These are phyloP conservation scores for Xylocopa sonorina DNA, from an alignment of 1,140 invertebrate species.

Conservation along the genomic window DNA sequence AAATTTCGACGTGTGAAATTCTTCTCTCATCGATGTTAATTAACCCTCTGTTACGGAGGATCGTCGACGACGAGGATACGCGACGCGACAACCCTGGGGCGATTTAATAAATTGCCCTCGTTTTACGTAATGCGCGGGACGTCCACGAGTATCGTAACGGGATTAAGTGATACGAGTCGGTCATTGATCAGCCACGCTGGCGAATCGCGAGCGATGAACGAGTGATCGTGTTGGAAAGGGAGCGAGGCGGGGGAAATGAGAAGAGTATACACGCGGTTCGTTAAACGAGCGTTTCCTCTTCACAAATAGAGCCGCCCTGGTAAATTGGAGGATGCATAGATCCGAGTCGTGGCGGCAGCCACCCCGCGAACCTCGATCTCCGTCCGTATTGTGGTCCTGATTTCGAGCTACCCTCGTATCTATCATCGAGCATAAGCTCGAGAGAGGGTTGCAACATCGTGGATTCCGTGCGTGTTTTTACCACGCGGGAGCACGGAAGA, in stretches of 20 bases:
- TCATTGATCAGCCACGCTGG: conserved; percentile 14
- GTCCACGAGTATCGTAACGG: background rate
- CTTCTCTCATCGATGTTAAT: too few relatives aligned
- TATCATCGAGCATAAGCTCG: background rate
- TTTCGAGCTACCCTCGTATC: too few relatives aligned
- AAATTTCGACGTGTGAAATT: too few relatives aligned
- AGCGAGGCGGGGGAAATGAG: background rate
- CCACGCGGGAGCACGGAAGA: background rate
- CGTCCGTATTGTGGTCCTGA: background rate
- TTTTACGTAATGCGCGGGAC: conserved; percentile 24
- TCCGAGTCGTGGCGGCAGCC: too few relatives aligned
- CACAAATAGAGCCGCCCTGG: background rate
- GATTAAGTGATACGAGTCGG: conserved; percentile 37
- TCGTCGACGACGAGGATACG: background rate
- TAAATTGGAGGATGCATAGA: background rate
- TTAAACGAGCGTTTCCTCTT: conserved; percentile 3
- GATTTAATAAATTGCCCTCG: conserved; percentile 4
- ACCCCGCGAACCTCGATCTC: background rate
- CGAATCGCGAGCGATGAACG: conserved; percentile 18
- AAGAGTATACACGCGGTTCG: background rate
- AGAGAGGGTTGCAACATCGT: background rate
- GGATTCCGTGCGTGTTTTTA: conserved; percentile 50
- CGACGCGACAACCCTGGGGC: background rate
- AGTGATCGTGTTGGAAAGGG: conserved; percentile 21
- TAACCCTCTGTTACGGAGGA: too few relatives aligned